These are phyloP conservation scores for Phallusia fumigata DNA, from an alignment of 23 tunicate genomes.

Conservation along the genomic window DNA sequence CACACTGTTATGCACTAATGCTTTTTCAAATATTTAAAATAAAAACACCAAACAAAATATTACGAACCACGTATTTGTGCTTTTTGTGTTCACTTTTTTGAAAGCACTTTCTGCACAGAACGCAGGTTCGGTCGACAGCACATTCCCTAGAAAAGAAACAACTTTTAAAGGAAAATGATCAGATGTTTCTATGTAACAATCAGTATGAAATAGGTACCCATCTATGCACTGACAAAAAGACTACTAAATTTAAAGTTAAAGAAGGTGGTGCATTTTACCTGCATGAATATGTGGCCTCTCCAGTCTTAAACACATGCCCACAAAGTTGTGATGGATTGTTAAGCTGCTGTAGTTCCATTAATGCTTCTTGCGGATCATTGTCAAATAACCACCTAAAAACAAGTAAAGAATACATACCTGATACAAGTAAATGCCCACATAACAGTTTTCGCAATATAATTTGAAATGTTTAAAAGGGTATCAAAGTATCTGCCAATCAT, in stretches of 20 bases:
- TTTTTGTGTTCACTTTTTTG: constrained; percentile 72
- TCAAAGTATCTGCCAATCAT: too few species aligned
- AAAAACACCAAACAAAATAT: not conserved
- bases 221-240: not conserved
- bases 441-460: too few species aligned
- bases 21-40: too few species aligned
- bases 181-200: too few species aligned
- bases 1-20: too few species aligned
- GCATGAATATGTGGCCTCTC: constrained; percentile 92
- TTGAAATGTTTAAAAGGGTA: too few species aligned
- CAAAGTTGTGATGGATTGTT: constrained; percentile 69
- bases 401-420: too few species aligned
- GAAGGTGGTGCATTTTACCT: constrained; percentile 18
- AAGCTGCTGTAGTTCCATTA: constrained; percentile 36
- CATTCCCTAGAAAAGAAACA: constrained; percentile 56
- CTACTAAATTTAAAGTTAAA: not conserved
- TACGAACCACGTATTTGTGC: constrained; percentile 69
- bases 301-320: constrained; percentile 78
- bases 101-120: constrained; percentile 84
- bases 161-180: not conserved
- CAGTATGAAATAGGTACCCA: too few species aligned
- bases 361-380: constrained; percentile 28
- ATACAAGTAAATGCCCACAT: too few species aligned
- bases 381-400: constrained; percentile 66
- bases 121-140: constrained; percentile 96